These are phyloP conservation scores for Delia radicum DNA, from an alignment of 1,140 invertebrate genomes.

Conservation along the genomic window DNA sequence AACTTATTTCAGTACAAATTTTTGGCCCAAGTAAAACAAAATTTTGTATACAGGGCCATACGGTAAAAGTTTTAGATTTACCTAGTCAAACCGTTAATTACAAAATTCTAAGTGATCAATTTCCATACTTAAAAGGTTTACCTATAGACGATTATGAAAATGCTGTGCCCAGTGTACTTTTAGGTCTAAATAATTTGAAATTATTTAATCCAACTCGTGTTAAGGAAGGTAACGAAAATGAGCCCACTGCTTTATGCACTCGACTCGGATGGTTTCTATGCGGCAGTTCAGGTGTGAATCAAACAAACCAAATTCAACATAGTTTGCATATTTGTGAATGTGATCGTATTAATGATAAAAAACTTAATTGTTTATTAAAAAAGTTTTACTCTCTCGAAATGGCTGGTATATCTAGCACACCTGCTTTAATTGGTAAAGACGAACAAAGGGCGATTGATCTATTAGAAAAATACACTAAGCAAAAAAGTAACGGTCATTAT, in stretches of 20 bases:
- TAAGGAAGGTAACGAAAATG: not conserved
- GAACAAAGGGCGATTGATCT: not conserved
- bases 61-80: not conserved
- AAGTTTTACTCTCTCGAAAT: not conserved
- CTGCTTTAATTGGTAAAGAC: not conserved
- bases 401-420: not conserved
- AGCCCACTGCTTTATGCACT: not conserved
- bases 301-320: not conserved
- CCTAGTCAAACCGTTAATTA: not conserved
- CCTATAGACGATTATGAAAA: not conserved
- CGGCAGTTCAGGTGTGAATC: not conserved
- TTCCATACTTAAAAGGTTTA: not conserved
- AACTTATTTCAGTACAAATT: not conserved
- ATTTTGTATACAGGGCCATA: too few relatives aligned
- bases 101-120: not conserved
- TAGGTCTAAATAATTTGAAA: not conserved
- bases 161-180: not conserved
- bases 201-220: not conserved
- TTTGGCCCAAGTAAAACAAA: too few relatives aligned
- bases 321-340: not conserved
- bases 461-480: not conserved
- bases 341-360: not conserved
- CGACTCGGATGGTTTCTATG: not conserved
- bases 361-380: not conserved
- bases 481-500: not conserved